Conservation (phyloP, 2,888 invertebrate genomes). For the Plebejus melissa region DNA sequence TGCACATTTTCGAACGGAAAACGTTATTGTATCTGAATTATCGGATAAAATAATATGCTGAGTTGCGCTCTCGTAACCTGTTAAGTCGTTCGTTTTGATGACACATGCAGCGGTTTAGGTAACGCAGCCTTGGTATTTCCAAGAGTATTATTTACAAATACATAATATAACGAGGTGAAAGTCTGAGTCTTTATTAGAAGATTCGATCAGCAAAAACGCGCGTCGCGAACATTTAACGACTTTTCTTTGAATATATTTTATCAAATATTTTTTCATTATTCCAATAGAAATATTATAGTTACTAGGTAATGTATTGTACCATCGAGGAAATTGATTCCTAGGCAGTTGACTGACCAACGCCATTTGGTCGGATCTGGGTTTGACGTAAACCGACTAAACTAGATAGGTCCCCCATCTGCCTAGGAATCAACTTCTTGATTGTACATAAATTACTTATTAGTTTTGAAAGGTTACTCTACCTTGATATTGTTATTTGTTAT, state of each 20-base stretch:
- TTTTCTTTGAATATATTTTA: neutral
- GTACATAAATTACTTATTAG: neutral
- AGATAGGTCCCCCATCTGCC: too few relatives aligned
- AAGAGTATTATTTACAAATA: constrained; percentile 18
- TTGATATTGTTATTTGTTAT: neutral
- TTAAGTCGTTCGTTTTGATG: constrained; percentile 25
- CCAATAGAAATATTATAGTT: neutral
- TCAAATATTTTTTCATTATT: neutral
- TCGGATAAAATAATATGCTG: neutral
- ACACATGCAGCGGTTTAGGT: constrained; percentile 20
- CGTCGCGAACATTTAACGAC: neutral
- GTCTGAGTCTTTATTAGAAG: constrained; percentile 8
- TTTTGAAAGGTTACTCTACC: neutral
- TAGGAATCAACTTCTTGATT: too few relatives aligned
- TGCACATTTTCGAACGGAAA: constrained; percentile 7
- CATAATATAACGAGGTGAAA: neutral
- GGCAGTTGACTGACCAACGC: too few relatives aligned
- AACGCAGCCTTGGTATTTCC: constrained; percentile 19
- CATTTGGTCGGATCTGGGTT: too few relatives aligned
- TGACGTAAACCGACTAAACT: too few relatives aligned
- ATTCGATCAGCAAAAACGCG: neutral
- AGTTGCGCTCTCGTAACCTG: constrained; percentile 25
- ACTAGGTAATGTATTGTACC: neutral
- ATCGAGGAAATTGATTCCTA: too few relatives aligned
- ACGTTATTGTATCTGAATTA: neutral